Conservation (phyloP, 1,140 invertebrate species). For the Drosophila melanogaster region DNA sequence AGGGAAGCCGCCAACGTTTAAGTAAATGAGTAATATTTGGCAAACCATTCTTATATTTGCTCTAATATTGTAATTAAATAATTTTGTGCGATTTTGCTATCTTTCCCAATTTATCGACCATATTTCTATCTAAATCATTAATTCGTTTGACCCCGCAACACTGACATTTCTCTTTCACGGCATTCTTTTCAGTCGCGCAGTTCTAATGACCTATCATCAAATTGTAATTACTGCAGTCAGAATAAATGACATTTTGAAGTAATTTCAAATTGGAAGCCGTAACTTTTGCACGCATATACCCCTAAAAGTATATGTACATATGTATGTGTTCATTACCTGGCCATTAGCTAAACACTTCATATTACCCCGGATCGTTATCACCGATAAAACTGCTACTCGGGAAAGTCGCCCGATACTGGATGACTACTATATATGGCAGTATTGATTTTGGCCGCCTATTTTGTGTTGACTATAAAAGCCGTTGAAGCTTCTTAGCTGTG, state of each 20-base stretch:
- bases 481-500: neutral
- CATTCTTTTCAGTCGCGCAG: neutral
- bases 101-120: neutral
- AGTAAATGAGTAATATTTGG: neutral
- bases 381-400: conserved; percentile 19
- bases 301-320: neutral
- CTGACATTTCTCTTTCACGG: neutral
- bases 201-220: neutral
- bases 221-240: conserved; percentile 1
- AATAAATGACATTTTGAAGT: conserved; percentile 7
- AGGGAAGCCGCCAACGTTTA: neutral
- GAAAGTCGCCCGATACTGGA: conserved; percentile 11
- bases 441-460: conserved; percentile 20
- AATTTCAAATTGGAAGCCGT: neutral
- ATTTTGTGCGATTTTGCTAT: neutral
- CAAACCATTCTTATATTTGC: neutral
- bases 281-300: neutral
- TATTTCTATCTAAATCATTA: neutral
- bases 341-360: conserved; percentile 24
- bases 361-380: conserved; percentile 14
- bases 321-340: conserved; percentile 11
- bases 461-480: conserved; percentile 40
- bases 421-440: conserved; percentile 45
- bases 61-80: neutral
- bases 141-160: neutral